phyloP scores from a whole-genome alignment of 2,797 vertebrate genomes.

The Rhincodon typus region DNA sequence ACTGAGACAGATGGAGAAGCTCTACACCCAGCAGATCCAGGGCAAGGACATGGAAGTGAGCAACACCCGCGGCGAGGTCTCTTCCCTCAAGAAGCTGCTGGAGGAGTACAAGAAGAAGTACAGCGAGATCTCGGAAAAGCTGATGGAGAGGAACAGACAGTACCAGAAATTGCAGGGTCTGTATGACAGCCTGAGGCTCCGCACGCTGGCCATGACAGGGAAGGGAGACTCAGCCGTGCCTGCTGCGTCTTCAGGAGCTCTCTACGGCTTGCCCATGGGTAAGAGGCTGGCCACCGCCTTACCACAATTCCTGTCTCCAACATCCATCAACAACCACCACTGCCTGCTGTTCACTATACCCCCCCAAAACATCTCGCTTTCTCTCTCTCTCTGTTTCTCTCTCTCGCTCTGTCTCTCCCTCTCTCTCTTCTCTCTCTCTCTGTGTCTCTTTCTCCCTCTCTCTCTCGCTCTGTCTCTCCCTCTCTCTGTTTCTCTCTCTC shows the following conservation, averaged over 20 bases:
- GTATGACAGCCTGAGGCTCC: slow-evolving; percentile 73
- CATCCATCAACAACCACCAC: too few relatives aligned
- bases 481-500: too few relatives aligned
- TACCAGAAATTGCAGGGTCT: slow-evolving; percentile 82
- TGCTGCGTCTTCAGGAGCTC: not conserved
- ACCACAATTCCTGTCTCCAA: too few relatives aligned
- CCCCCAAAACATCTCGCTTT: too few relatives aligned
- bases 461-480: too few relatives aligned
- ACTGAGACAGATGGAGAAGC: slow-evolving; percentile 77
- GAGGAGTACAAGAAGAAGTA: slow-evolving; percentile 86
- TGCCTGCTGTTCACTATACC: too few relatives aligned
- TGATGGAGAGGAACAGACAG: slow-evolving; percentile 80
- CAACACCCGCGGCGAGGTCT: slow-evolving; percentile 71
- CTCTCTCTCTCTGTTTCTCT: too few relatives aligned
- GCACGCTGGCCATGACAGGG: slow-evolving; percentile 61
- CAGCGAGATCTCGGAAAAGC: slow-evolving; percentile 76
- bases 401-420: too few relatives aligned
- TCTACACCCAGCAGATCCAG: slow-evolving; percentile 77
- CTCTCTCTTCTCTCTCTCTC: too few relatives aligned
- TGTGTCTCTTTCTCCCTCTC: too few relatives aligned
- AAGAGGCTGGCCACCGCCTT: not conserved
- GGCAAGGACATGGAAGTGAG: slow-evolving; percentile 72
- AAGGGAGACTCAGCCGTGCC: slow-evolving; percentile 50
- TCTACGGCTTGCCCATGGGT: not conserved
- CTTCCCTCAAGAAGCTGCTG: slow-evolving; percentile 65